Conservation (phyloP, 1,140 invertebrate genomes). For the Leptonema lineaticorne region DNA sequence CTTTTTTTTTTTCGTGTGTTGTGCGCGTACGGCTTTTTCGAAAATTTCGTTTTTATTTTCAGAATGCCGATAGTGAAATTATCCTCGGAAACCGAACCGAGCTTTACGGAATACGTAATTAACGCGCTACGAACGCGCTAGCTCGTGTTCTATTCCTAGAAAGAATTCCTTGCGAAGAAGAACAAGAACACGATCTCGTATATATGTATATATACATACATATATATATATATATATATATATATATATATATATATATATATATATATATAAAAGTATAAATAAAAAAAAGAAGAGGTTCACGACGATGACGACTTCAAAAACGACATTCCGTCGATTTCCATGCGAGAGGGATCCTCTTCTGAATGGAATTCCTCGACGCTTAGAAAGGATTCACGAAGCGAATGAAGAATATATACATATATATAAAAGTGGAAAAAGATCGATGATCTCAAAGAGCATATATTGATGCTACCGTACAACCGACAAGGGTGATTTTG, state of each 20-base stretch:
- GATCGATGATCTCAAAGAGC: too few relatives aligned
- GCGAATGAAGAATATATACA: too few relatives aligned
- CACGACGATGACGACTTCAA: neutral
- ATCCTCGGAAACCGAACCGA: slow-evolving; percentile 3
- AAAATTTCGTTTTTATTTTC: too few relatives aligned
- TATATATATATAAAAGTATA: too few relatives aligned
- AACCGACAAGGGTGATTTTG: too few relatives aligned
- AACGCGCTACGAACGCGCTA: slow-evolving; percentile 8
- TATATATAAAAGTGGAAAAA: too few relatives aligned
- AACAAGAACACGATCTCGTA: neutral
- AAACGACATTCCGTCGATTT: neutral
- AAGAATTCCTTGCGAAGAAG: neutral
- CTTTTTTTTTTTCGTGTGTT: too few relatives aligned
- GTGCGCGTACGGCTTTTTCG: too few relatives aligned
- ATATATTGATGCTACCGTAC: too few relatives aligned
- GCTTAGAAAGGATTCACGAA: neutral
- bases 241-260: too few relatives aligned
- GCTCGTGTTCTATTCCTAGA: slow-evolving; percentile 23
- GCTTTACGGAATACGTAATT: slow-evolving; percentile 14
- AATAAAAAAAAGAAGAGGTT: neutral
- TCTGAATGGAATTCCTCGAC: slow-evolving; percentile 18
- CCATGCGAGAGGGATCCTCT: neutral
- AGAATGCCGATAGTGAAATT: slow-evolving; percentile 20
- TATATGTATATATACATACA: neutral
- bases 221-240: too few relatives aligned